Evolutionary conservation across 2,797 vertebrate species (phyloP).

Genomic region (Hemitrygon akajei): DNA sequence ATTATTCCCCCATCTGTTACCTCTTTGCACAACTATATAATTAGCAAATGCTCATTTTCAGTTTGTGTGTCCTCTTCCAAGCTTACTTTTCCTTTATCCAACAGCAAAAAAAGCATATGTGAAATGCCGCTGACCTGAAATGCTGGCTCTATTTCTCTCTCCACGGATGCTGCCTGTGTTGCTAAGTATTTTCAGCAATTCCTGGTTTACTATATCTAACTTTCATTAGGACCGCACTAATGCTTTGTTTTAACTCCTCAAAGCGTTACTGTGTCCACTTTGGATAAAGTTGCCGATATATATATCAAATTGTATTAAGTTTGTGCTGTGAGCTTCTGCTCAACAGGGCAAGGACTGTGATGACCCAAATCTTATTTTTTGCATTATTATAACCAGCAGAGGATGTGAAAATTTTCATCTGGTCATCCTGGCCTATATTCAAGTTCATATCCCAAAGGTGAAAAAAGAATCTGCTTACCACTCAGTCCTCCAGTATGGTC

Average conservation of each 20-base stretch:
- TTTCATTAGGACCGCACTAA: neutral
- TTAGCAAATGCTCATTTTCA: no score
- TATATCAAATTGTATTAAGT: neutral
- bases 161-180: no score
- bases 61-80: no score
- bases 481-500: neutral
- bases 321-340: neutral
- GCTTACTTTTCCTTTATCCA: no score
- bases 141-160: no score
- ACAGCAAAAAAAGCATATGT: no score
- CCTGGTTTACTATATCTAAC: no score
- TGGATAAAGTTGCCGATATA: neutral
- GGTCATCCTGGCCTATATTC: neutral
- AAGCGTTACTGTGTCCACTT: neutral
- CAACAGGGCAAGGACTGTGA: neutral
- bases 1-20: no score
- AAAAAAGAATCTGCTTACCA: constrained; percentile 10
- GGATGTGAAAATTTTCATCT: neutral
- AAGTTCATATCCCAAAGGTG: constrained; percentile 23
- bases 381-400: neutral
- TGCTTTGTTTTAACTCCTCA: neutral
- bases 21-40: no score
- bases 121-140: no score
- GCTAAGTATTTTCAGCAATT: no score
- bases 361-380: neutral